A percentile compares a stretch with the other conserved stretches of the same genome.
Conservation (phyloP, 2,888 invertebrate genomes). For the Diabrotica balteata region DNA sequence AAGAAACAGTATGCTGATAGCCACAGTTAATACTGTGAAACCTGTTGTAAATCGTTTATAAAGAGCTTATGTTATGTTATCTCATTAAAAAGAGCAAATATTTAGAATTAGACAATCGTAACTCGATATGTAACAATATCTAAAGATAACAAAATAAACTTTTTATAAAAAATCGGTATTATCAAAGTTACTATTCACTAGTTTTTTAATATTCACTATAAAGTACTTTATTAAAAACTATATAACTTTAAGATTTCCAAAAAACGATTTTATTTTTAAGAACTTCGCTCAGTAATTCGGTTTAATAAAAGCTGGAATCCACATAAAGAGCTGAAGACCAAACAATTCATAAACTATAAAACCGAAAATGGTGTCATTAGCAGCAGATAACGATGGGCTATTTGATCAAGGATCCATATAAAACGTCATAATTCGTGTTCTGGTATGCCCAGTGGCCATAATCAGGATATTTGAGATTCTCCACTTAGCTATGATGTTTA, state of each 20-base stretch:
- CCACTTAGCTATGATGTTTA: conserved; percentile 50
- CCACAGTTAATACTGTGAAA: too few species aligned
- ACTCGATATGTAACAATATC: too few species aligned
- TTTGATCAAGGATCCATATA: conserved; percentile 56
- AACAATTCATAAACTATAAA: conserved; percentile 44
- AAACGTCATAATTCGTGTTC: conserved; percentile 59
- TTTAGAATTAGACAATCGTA: too few species aligned
- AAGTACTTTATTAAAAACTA: too few species aligned
- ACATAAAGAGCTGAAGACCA: conserved; percentile 31
- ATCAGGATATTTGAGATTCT: conserved; percentile 55
- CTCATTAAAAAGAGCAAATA: too few species aligned
- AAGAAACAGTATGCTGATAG: too few species aligned
- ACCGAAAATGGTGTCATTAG: conserved; percentile 56
- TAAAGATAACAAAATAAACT: too few species aligned
- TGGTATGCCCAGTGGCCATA: conserved; percentile 57
- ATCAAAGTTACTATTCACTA: too few species aligned
- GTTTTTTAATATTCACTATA: too few species aligned
- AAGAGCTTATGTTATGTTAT: too few species aligned
- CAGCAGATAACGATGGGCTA: conserved; percentile 49
- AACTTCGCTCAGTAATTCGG: conserved; percentile 1
- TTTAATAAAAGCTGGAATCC: conserved; percentile 13
- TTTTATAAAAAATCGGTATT: too few species aligned
- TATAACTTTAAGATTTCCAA: not conserved
- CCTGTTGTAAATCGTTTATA: too few species aligned
- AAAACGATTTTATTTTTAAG: conserved; percentile 4